Percentiles rank a stretch among this genome's conserved stretches.
phyloP scores from a whole-genome alignment of 2,113 vertebrate genomes.

The Lycaon pictus region DNA sequence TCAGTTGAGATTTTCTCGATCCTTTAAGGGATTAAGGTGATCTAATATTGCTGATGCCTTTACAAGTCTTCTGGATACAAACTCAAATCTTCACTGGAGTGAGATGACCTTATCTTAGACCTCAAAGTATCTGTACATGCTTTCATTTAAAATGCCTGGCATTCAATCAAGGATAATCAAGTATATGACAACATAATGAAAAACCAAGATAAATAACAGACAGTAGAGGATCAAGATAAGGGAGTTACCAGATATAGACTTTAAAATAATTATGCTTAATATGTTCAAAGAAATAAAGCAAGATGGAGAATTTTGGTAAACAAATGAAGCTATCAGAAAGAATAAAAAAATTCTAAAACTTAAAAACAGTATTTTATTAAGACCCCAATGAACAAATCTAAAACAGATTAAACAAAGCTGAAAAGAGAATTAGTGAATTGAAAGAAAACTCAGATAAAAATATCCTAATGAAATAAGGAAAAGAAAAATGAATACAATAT shows the following conservation, averaged over 20 bases:
- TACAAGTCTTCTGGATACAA: neutral
- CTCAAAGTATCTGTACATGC: neutral
- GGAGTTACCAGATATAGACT: neutral
- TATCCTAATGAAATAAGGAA: constrained; percentile 17
- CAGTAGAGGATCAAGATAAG: neutral
- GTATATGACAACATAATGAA: neutral
- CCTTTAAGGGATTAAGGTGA: neutral
- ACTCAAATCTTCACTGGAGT: neutral
- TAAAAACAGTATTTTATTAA: constrained; percentile 6
- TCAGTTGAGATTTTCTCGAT: neutral
- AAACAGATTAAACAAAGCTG: neutral
- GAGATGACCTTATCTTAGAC: neutral
- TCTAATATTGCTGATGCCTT: neutral
- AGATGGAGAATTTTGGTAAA: neutral
- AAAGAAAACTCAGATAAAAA: neutral
- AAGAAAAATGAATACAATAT: neutral
- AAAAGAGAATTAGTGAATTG: neutral
- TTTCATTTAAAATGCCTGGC: neutral
- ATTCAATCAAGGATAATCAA: neutral
- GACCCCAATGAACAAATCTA: neutral
- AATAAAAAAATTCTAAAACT: neutral
- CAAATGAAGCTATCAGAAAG: neutral
- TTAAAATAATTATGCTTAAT: neutral
- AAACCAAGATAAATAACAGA: neutral
- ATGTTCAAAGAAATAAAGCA: constrained; percentile 19